Percentiles rank a stretch among this genome's conserved stretches.
Evolutionary conservation across 2,797 vertebrate species (phyloP).

Genomic region (Sebastes oblongus): DNA sequence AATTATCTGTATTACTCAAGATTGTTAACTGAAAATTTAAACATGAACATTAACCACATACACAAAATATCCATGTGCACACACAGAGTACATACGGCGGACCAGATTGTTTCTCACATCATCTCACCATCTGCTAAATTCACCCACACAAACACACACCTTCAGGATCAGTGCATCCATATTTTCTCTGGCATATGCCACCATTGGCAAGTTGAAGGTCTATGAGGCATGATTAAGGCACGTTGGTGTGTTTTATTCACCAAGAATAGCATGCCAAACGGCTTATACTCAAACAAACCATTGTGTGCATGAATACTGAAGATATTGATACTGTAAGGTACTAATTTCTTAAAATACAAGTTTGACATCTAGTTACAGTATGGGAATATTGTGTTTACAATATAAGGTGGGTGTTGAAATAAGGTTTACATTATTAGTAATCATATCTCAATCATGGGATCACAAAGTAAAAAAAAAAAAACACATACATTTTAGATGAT

Average conservation of each 20-base stretch:
- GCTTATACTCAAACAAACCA: background rate
- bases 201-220: background rate
- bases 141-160: conserved; percentile 24
- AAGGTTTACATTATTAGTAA: background rate
- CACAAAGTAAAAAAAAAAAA: too few relatives aligned
- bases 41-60: background rate
- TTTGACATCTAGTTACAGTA: background rate
- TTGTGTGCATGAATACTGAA: background rate
- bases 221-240: conserved; percentile 8
- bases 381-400: background rate
- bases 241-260: background rate
- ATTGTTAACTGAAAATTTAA: background rate
- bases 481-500: too few relatives aligned
- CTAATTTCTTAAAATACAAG: background rate
- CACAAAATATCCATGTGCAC: background rate
- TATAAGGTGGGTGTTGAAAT: background rate
- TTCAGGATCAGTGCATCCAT: conserved; percentile 42
- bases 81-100: background rate
- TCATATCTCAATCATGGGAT: too few relatives aligned
- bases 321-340: background rate
- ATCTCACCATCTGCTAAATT: conserved; percentile 48
- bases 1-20: background rate
- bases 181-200: conserved; percentile 29
- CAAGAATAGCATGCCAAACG: background rate
- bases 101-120: conserved; percentile 36